Percentiles rank a stretch among this genome's conserved stretches.
Conservation (phyloP, 1,140 invertebrate genomes). For the Maniola jurtina region DNA sequence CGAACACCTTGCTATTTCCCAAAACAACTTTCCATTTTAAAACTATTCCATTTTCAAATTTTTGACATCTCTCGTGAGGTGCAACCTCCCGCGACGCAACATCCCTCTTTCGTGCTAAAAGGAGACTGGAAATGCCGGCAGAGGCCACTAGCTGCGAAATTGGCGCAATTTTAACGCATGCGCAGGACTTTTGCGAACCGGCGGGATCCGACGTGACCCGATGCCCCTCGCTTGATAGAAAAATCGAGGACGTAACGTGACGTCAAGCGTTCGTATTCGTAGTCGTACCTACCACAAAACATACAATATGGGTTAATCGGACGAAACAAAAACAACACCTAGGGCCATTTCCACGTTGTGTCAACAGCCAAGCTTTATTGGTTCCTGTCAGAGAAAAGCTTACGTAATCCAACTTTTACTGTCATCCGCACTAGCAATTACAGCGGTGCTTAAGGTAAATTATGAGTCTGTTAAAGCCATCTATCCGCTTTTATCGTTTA, state of each 20-base stretch:
- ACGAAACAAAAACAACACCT: slow-evolving; percentile 56
- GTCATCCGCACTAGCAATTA: slow-evolving; percentile 19
- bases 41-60: slow-evolving; percentile 67
- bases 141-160: slow-evolving; percentile 72
- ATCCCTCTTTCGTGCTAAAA: slow-evolving; percentile 53
- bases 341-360: slow-evolving; percentile 14
- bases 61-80: slow-evolving; percentile 57
- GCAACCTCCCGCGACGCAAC: slow-evolving; percentile 55
- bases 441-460: slow-evolving; percentile 32
- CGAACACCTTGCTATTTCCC: slow-evolving; percentile 15
- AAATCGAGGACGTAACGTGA: slow-evolving; percentile 76
- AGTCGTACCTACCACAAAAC: too few relatives aligned
- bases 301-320: slow-evolving; percentile 73
- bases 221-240: slow-evolving; percentile 70
- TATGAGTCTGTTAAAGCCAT: slow-evolving; percentile 19
- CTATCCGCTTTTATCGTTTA: slow-evolving; percentile 41
- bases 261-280: slow-evolving; percentile 62
- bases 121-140: slow-evolving; percentile 61
- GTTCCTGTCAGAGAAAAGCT: neutral
- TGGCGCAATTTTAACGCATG: slow-evolving; percentile 76
- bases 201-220: slow-evolving; percentile 67
- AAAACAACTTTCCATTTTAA: slow-evolving; percentile 35
- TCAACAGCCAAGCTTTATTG: slow-evolving; percentile 17
- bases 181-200: slow-evolving; percentile 60
- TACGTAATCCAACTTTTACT: slow-evolving; percentile 11